Percentiles rank a stretch among this genome's conserved stretches.
Evolutionary conservation across 2,113 vertebrate genomes (phyloP).

Genomic region (Ptyas mucosa): DNA sequence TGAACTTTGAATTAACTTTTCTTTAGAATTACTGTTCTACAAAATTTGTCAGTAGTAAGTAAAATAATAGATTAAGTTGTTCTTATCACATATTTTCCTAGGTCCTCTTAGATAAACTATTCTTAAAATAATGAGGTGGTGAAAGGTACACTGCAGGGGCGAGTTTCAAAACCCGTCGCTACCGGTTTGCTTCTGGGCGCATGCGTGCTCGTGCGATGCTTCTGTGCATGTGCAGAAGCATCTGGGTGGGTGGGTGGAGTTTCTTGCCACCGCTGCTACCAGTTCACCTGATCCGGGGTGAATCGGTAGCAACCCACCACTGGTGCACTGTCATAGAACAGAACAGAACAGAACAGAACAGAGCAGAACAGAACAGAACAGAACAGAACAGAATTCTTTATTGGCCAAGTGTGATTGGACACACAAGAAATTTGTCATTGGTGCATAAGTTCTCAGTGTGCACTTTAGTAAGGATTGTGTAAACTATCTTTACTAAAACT

Average conservation of each 20-base stretch:
- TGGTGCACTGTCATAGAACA: background rate
- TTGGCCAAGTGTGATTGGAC: background rate
- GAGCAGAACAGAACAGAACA: no score
- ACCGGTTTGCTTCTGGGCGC: no score
- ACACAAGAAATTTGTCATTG: no score
- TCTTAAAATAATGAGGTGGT: background rate
- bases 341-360: background rate
- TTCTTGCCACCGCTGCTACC: no score
- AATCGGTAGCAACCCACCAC: no score
- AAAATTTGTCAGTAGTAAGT: background rate
- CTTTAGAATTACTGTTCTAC: background rate
- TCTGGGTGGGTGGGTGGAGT: no score
- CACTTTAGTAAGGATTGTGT: background rate
- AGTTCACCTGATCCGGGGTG: no score
- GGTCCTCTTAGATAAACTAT: background rate
- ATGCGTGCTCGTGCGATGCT: no score
- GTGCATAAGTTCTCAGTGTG: background rate
- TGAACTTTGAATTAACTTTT: background rate
- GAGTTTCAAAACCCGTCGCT: no score
- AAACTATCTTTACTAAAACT: background rate
- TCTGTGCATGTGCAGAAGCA: no score
- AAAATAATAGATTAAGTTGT: background rate
- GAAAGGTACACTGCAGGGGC: background rate
- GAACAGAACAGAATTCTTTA: background rate
- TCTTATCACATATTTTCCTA: background rate